Percentiles rank a stretch among this genome's conserved stretches.
phyloP scores from a whole-genome alignment of 2,888 invertebrate species.

The Lepidocyrtinus sp. region DNA sequence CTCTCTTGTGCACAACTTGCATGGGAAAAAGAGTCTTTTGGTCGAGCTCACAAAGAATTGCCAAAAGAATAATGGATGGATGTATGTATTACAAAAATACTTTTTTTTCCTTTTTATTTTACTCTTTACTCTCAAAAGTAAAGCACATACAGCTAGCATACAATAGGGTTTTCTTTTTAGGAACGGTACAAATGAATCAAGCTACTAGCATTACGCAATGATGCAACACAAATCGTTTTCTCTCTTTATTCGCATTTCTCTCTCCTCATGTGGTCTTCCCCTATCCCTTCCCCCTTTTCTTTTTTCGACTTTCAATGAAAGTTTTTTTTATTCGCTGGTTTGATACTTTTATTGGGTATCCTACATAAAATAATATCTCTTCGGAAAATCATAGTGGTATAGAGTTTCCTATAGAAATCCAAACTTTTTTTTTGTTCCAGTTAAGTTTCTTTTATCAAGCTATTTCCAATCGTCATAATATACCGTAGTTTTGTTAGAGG shows the following conservation, averaged over 20 bases:
- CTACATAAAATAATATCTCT: conserved; percentile 1
- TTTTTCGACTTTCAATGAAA: conserved; percentile 4
- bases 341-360: conserved; percentile 20
- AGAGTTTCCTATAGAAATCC: conserved; percentile 11
- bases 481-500: background rate
- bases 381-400: conserved; percentile 8
- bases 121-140: conserved; percentile 8
- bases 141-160: conserved; percentile 15
- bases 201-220: conserved; percentile 27
- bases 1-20: conserved; percentile 48
- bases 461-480: conserved; percentile 46
- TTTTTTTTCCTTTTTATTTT: conserved; percentile 5
- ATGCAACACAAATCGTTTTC: conserved; percentile 51
- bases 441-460: conserved; percentile 33
- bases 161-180: background rate
- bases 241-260: background rate
- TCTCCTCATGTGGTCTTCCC: conserved; percentile 15
- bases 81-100: conserved; percentile 19
- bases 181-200: conserved; percentile 14
- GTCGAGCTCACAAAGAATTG: conserved; percentile 45
- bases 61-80: conserved; percentile 40
- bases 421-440: conserved; percentile 28
- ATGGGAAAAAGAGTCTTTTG: conserved; percentile 37
- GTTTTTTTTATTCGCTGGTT: conserved; percentile 19
- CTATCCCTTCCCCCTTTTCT: conserved; percentile 17